phyloP scores from a whole-genome alignment of 2,888 invertebrate species.

The Chymomyza procnemis region DNA sequence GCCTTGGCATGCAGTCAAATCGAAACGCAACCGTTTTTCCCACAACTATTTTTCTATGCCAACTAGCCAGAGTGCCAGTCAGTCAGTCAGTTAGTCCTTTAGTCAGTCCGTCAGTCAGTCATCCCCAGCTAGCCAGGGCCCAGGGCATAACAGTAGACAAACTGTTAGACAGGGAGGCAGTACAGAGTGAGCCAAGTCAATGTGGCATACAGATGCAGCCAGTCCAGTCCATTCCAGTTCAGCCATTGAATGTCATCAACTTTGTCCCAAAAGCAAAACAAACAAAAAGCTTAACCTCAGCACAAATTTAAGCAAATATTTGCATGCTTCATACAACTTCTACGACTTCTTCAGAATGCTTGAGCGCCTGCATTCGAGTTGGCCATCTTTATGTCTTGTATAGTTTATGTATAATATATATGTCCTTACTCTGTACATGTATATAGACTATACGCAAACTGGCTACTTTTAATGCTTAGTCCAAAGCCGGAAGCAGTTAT shows the following conservation, averaged over 20 bases:
- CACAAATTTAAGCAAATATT: constrained; percentile 78
- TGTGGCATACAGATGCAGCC: constrained; percentile 17
- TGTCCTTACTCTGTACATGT: constrained; percentile 24
- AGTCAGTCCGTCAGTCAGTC: constrained; percentile 1
- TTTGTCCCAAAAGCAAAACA: constrained; percentile 51
- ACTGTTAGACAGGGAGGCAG: constrained; percentile 12
- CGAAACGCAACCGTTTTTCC: constrained; percentile 49
- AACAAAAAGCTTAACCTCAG: constrained; percentile 77
- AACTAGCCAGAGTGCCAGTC: constrained; percentile 32
- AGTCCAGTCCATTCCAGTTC: constrained; percentile 30
- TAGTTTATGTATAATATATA: background rate
- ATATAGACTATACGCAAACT: constrained; percentile 26
- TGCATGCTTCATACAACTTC: constrained; percentile 62
- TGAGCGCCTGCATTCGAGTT: constrained; percentile 1
- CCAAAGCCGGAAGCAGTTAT: constrained; percentile 63
- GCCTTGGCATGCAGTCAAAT: constrained; percentile 71
- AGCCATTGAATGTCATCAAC: constrained; percentile 52
- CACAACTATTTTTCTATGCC: constrained; percentile 68
- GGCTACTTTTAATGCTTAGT: constrained; percentile 43
- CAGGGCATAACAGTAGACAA: background rate
- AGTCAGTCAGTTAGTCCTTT: constrained; percentile 9
- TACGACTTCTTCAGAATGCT: constrained; percentile 34
- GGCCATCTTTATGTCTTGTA: background rate
- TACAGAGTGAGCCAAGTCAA: constrained; percentile 14
- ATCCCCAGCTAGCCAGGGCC: background rate